phyloP scores from a whole-genome alignment of 2,888 invertebrate genomes.

The Periphyllus acericola region DNA sequence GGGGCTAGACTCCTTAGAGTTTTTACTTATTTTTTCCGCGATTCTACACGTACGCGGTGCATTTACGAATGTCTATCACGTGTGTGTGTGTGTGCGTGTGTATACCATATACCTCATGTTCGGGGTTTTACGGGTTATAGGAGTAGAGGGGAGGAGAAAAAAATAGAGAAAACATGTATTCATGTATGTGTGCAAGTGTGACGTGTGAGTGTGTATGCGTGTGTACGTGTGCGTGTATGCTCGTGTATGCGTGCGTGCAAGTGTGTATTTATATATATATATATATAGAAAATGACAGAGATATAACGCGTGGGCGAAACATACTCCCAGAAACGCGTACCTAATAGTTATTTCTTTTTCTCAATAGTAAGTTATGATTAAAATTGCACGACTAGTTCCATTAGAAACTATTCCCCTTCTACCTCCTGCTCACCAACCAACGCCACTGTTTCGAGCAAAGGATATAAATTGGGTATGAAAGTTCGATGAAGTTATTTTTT shows the following conservation, averaged over 20 bases:
- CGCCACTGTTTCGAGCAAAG: neutral
- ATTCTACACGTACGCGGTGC: neutral
- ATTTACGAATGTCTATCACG: neutral
- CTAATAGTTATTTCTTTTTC: neutral
- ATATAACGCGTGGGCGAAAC: neutral
- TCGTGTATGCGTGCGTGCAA: neutral
- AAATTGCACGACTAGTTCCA: slow-evolving; percentile 8
- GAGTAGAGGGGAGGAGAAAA: neutral
- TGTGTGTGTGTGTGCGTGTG: neutral
- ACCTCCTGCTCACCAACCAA: too few species aligned
- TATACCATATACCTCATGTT: too few species aligned
- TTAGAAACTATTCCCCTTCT: neutral
- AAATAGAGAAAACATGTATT: too few species aligned
- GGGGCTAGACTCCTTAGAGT: neutral
- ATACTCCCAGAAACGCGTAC: neutral
- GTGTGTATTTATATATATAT: too few species aligned
- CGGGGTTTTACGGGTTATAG: neutral
- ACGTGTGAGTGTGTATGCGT: too few species aligned
- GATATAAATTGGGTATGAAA: neutral
- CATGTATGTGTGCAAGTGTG: too few species aligned
- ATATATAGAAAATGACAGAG: too few species aligned
- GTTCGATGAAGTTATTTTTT: slow-evolving; percentile 14
- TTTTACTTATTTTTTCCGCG: neutral
- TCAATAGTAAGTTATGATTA: slow-evolving; percentile 29
- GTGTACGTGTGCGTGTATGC: too few species aligned